Conservation (phyloP, 2,797 vertebrate genomes). For the Jordanella pulchra region DNA sequence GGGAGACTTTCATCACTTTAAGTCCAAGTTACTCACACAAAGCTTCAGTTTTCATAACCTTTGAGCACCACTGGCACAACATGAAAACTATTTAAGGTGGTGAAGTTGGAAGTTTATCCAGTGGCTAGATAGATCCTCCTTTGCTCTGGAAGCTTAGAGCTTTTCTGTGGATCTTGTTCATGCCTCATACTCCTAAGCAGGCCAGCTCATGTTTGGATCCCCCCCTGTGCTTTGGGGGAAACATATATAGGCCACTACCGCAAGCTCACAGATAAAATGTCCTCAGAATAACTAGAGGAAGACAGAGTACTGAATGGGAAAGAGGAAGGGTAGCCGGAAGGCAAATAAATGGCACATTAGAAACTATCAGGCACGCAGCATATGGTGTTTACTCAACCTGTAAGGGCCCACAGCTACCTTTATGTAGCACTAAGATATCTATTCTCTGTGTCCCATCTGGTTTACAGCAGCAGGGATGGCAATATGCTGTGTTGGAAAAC, state of each 20-base stretch:
- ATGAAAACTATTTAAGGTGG: constrained; percentile 69
- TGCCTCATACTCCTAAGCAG: constrained; percentile 52
- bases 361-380: constrained; percentile 14
- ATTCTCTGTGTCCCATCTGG: constrained; percentile 6
- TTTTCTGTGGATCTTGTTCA: constrained; percentile 27
- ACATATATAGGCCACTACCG: constrained; percentile 40
- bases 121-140: constrained; percentile 29
- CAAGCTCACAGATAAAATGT: constrained; percentile 31
- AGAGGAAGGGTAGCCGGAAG: constrained; percentile 11
- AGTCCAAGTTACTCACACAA: constrained; percentile 32
- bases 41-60: constrained; percentile 63
- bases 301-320: constrained; percentile 17
- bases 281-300: constrained; percentile 12
- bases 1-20: constrained; percentile 36
- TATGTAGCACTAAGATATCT: neutral
- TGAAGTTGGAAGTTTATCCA: constrained; percentile 58
- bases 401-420: constrained; percentile 3
- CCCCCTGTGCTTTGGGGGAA: constrained; percentile 39
- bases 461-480: neutral
- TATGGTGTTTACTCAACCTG: constrained; percentile 15
- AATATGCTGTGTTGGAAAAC: constrained; percentile 8
- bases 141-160: constrained; percentile 27
- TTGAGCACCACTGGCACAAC: constrained; percentile 50
- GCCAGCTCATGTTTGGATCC: constrained; percentile 55
- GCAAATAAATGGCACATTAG: constrained; percentile 21